Evolutionary conservation across 2,113 vertebrate genomes (phyloP), one percentile per base, ranked within the genome.

Genomic region (Brachypodius melanocephalos): DNA sequence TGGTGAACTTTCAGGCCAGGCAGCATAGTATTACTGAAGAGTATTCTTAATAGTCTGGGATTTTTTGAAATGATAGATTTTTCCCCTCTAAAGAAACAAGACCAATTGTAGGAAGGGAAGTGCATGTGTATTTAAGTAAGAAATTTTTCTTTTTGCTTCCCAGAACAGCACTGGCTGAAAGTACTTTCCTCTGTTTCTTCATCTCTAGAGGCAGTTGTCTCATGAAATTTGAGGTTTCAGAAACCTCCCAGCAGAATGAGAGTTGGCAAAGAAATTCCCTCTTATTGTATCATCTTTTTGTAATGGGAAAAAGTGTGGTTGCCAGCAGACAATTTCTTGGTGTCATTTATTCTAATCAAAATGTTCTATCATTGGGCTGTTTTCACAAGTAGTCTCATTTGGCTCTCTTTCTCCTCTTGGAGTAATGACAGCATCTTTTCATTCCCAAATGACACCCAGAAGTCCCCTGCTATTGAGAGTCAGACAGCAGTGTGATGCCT

Each of bases 371-470:
- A 66, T 48, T 92, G 88, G 73, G 79, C 58, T 93, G 67, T 94
- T 97, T 98, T 97, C 87, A 95, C 85, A 85, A 95, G 89, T 61
- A 66, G 77, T 32, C 85, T 87, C 81, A 51, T 95, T 95, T 78
- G 86, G 83, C 75, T 72, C 80, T 85, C 34, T 76, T 87, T 93
- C 61, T 73, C 63, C 89, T 88, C 61, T 92, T 95, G 90, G 96
- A 96, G 58, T 81, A 93, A 90, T 90, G 94, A 93, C 72, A 95
- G 82, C 89, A 88, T 94, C 83, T 84, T 97, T 96, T 95, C 81
- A 58, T 95, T 97, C 92, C 95, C 79, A 95, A 48, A 94, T 85
- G 91, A 83, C 80, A 93, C 89, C 57, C 65, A 94, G 73, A 94
- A 96, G 71, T 85, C 94, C 71, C 90, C 93, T 96, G 46, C 88